Conservation (phyloP, 2,113 vertebrate genomes). For the Nipponia nippon region DNA sequence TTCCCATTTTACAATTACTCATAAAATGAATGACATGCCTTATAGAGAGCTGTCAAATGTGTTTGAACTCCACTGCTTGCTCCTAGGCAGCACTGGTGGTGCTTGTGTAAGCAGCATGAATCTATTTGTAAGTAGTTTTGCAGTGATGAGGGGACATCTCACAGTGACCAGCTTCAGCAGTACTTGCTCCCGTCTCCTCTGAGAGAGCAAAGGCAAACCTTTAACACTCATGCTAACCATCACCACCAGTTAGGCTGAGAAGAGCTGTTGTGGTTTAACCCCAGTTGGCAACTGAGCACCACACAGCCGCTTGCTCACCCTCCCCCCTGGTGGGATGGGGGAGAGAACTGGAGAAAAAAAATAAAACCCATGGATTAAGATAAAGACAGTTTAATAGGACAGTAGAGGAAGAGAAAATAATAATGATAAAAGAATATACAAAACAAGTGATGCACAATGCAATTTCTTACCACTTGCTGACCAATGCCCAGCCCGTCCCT, state of each 20-base stretch:
- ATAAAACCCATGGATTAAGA: no score
- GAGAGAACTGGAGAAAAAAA: no score
- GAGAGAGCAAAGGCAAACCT: background rate
- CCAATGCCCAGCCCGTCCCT: no score
- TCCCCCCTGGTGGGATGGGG: no score
- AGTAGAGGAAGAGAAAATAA: no score
- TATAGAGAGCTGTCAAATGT: slow-evolving; percentile 4
- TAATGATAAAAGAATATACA: no score
- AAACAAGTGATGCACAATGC: no score
- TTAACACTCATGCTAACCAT: background rate
- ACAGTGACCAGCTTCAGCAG: background rate
- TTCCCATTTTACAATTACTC: slow-evolving; percentile 20
- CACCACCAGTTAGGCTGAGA: background rate
- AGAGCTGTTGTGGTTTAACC: background rate
- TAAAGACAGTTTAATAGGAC: no score
- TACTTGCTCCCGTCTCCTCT: fast-evolving
- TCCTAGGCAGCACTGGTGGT: background rate
- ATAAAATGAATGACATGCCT: slow-evolving; percentile 34
- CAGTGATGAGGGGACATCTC: background rate
- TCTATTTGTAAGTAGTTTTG: background rate
- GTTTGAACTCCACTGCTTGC: background rate
- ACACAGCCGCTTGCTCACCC: no score
- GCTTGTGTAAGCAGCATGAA: background rate
- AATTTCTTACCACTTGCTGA: no score
- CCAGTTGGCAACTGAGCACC: no score